A percentile compares a stretch with the other conserved stretches of the same genome.
These are phyloP conservation scores for Atlantisia rogersi DNA, from an alignment of 2,113 vertebrate species.

Conservation along the genomic window DNA sequence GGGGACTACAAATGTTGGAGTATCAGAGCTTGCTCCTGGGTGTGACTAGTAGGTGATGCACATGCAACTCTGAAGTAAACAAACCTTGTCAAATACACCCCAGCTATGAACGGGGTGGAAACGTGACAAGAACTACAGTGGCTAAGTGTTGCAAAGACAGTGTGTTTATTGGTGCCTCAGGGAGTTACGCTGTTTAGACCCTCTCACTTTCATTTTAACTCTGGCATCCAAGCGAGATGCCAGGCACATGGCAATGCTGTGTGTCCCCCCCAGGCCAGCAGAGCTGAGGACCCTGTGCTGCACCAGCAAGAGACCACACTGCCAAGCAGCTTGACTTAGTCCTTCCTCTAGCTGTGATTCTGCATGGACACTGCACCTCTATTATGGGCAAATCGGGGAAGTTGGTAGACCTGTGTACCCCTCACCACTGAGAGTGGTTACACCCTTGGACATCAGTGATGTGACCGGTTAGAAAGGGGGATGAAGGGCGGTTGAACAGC, in stretches of 20 bases:
- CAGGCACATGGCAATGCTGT: background rate
- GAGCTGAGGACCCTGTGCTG: accelerated
- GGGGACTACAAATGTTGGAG: background rate
- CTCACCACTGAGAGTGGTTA: background rate
- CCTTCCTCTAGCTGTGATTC: background rate
- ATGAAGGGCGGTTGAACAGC: background rate
- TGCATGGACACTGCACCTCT: background rate
- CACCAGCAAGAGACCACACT: background rate
- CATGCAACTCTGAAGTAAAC: background rate
- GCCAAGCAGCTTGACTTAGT: background rate
- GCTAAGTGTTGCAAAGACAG: accelerated
- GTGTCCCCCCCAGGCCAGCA: background rate
- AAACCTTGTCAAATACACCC: background rate
- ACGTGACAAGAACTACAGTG: background rate
- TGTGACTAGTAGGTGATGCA: background rate
- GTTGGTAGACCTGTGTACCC: background rate
- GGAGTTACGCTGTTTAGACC: background rate
- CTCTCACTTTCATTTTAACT: background rate
- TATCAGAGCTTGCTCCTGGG: background rate
- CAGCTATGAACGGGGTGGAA: background rate
- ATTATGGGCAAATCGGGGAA: background rate
- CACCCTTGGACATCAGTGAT: background rate
- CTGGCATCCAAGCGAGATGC: background rate
- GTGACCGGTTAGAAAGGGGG: background rate
- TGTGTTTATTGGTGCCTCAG: background rate